Evolutionary conservation across 1,140 invertebrate species (phyloP), one percentile per base, ranked within the genome.

Genomic region (Hydropsyche tenuis): DNA sequence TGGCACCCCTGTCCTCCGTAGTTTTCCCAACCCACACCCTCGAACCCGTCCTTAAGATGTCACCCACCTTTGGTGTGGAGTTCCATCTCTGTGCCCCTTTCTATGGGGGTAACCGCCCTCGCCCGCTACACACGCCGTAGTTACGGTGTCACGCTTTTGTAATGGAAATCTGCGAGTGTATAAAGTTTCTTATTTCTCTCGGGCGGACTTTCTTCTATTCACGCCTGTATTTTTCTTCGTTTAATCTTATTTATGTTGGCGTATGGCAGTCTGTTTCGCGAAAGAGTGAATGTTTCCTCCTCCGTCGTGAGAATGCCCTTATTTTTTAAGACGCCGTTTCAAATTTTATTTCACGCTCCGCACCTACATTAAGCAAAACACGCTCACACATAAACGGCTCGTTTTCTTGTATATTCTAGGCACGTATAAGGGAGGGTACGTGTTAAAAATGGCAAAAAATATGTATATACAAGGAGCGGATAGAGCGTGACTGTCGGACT

Each of bases 171-270:
- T 75, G 76, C 72, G 72, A 73, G 66, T 77, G 73, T 77, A 77
- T 75, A 77, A 77, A 77, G 66, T 77, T 77, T 77, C 73, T 75
- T 73, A 75, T 77, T 75, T 75, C 69, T 75, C 73, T 65, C 72
- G 4, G 72, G 69, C 73, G 68, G 71, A 73, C 76, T 75, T 77
- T 75, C 73, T 75, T 68, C 73, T 75, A 74, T 74, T 77, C 75
- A 62, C 46, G 65, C 74, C 72, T 73, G 73, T 75, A 75, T 75
- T 77, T 77, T 77, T 77, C 76, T 77, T 77, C 73, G 76, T 77
- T 77, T 77, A 77, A 77, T 77, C 73, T 77, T 77, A 75, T 77
- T 77, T 77, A 77, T 75, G 76, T 73, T 75, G 73, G 73, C 73
- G 72, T 75, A 72, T 75, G 71, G 76, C 76, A 72, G 69, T 77